Base-by-base conservation (phyloP, 2,113 vertebrate genomes). In the Accipiter virgatus region DNA sequence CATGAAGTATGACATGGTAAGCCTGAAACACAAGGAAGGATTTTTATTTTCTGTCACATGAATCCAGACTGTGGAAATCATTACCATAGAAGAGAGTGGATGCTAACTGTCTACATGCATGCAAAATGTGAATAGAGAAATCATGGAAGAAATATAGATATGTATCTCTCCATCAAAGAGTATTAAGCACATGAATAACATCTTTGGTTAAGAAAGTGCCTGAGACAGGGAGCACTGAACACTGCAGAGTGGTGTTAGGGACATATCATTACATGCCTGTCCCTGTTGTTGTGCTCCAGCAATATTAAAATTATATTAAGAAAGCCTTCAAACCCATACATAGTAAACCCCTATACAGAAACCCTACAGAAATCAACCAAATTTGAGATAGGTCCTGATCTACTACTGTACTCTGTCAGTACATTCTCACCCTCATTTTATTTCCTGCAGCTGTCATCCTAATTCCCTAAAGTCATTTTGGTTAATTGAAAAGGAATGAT, bases 401-500 rank as follows among this genome's bases (percentile, higher is more conserved):
- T 65, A 22, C 31, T 45, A 14, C 73, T 58, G 32, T 58, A 63
- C 14, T 45, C 22, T 32, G 61, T 90, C 48, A 65, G 31, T 56
- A 53, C 10, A 27, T 72, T 72, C 53, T 89, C 50, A 78, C 38
- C 48, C 18, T 79, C 2, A 0, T 79, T 93, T 85, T 93, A 90
- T 93, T 93, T 93, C 45, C 81, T 95, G 78, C 66, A 95, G 78
- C 78, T 95, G 74, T 77, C 87, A 97, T 45, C 32, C 53, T 91
- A 66, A 96, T 96, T 91, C 81, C 87, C 87, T 72, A 13, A 91
- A 91, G 85, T 87, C 3, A 90, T 96, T 95, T 61, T 73, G 34
- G 52, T 66, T 93, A 94, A 96, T 82, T 96, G 78, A 93, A 96
- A 91, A 85, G 52, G 81, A 95, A 93, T 80, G 27, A 96, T 73